Percentiles rank a stretch among this genome's conserved stretches.
phyloP scores from a whole-genome alignment of 2,113 vertebrate genomes.

The Cyprichromis sp. region DNA sequence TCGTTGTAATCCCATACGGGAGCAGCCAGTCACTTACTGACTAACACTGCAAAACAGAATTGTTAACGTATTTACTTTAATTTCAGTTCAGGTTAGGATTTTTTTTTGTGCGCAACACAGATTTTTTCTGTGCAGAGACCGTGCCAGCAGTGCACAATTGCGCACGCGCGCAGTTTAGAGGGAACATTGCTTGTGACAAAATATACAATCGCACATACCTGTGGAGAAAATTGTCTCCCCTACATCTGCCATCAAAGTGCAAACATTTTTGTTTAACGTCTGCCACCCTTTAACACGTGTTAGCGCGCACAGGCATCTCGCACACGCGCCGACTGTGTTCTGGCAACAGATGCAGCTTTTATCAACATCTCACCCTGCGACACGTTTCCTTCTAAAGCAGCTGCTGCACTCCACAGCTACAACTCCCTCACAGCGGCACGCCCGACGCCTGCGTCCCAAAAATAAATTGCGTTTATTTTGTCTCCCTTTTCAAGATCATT shows the following conservation, averaged over 20 bases:
- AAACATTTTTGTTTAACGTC: conserved; percentile 14
- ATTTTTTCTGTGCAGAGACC: neutral
- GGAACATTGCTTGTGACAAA: neutral
- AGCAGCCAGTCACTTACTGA: neutral
- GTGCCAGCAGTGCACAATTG: neutral
- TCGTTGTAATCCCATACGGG: neutral
- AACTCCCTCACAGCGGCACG: neutral
- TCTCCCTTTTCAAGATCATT: neutral
- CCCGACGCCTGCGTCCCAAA: neutral
- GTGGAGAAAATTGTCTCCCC: neutral
- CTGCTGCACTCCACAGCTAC: conserved; percentile 19
- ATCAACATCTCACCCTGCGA: conserved; percentile 38
- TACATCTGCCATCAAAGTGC: conserved; percentile 1
- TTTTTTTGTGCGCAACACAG: neutral
- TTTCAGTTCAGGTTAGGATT: neutral
- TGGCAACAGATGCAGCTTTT: conserved; percentile 32
- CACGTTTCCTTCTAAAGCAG: conserved; percentile 30
- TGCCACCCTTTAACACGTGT: conserved; percentile 17
- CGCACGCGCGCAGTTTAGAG: neutral
- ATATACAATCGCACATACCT: neutral
- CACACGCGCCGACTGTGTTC: conserved; percentile 2
- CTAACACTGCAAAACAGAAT: neutral
- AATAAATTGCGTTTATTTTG: neutral
- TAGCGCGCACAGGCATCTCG: neutral
- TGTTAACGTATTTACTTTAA: neutral